Conservation (phyloP, 2,888 invertebrate genomes). For the Spilosoma lubricipeda region DNA sequence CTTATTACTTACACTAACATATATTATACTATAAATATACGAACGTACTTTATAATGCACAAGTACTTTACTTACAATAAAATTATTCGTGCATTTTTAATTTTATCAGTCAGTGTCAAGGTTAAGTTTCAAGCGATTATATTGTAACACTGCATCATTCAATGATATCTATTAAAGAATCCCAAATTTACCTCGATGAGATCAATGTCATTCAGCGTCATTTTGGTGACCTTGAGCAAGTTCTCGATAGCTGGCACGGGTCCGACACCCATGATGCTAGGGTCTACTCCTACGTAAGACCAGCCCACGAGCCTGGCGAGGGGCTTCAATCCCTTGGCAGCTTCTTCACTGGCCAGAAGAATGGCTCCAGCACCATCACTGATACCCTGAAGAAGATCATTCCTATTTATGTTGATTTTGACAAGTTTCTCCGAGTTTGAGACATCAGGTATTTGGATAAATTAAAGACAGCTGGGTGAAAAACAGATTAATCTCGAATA, state of each 20-base stretch:
- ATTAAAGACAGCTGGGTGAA: not conserved
- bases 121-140: too few species aligned
- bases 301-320: slow-evolving; percentile 96
- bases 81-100: too few species aligned
- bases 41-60: too few species aligned
- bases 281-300: slow-evolving; percentile 97
- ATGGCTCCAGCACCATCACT: slow-evolving; percentile 99
- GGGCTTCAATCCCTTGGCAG: slow-evolving; percentile 94
- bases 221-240: slow-evolving; percentile 92
- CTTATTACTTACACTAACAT: too few species aligned
- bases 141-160: not conserved
- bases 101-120: too few species aligned
- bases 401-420: not conserved
- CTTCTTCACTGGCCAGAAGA: slow-evolving; percentile 96
- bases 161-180: too few species aligned
- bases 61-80: too few species aligned
- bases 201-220: slow-evolving; percentile 95
- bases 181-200: slow-evolving; percentile 91
- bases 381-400: slow-evolving; percentile 89
- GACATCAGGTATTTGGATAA: not conserved
- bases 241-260: slow-evolving; percentile 97
- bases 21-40: too few species aligned
- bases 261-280: slow-evolving; percentile 99
- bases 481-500: too few species aligned
- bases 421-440: not conserved